These are phyloP conservation scores for Trichomycterus rosablanca DNA, from an alignment of 2,113 vertebrate genomes.

Conservation along the genomic window DNA sequence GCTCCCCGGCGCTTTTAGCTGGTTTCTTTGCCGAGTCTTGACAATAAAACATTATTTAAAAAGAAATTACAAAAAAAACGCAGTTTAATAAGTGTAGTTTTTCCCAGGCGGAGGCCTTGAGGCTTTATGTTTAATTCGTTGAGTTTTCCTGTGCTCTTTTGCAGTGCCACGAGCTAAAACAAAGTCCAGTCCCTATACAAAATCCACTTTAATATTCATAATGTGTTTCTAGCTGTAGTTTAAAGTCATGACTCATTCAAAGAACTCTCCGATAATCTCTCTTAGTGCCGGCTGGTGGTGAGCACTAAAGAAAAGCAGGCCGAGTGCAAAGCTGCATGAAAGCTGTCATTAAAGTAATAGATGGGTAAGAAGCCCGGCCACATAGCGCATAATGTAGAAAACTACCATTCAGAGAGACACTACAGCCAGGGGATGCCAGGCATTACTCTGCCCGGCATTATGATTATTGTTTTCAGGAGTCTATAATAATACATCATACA, in stretches of 20 bases:
- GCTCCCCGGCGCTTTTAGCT: conserved; percentile 38
- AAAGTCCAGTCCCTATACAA: conserved; percentile 59
- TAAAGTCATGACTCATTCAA: conserved; percentile 71
- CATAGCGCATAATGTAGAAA: conserved; percentile 3
- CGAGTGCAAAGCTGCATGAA: conserved; percentile 49
- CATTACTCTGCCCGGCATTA: not conserved
- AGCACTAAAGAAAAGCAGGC: conserved; percentile 56
- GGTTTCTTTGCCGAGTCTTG: conserved; percentile 41
- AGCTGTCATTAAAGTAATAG: conserved; percentile 63
- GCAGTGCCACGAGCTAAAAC: conserved; percentile 53
- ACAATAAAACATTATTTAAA: conserved; percentile 62
- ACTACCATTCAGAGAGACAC: conserved; percentile 4
- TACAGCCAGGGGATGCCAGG: conserved; percentile 1
- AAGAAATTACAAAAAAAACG: conserved; percentile 59
- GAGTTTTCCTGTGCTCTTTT: conserved; percentile 55
- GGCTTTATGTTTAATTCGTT: conserved; percentile 62
- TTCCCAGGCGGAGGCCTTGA: conserved; percentile 54
- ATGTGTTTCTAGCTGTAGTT: conserved; percentile 70
- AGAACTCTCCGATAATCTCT: conserved; percentile 65
- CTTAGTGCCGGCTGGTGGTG: conserved; percentile 58
- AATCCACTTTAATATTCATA: conserved; percentile 68
- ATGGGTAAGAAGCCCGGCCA: conserved; percentile 48
- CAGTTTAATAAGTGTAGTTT: conserved; percentile 55
- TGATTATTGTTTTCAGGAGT: conserved; percentile 12
- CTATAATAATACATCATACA: conserved; percentile 22